Percentiles rank a stretch among this genome's conserved stretches.
Conservation (phyloP, 2,797 vertebrate species). For the Chelidonichthys spinosus region DNA sequence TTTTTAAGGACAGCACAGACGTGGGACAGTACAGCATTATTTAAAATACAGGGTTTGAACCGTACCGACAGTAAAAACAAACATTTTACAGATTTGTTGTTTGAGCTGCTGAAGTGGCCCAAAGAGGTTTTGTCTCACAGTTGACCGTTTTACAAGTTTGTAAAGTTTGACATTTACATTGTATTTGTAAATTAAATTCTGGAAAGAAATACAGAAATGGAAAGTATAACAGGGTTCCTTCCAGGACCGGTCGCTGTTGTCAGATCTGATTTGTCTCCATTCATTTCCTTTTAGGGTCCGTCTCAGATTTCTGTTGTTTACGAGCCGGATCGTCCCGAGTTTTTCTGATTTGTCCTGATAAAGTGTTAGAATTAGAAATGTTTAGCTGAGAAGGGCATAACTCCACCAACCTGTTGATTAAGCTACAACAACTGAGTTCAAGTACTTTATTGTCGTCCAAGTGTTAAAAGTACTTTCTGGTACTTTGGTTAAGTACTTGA, state of each 20-base stretch:
- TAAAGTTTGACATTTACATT: conserved; percentile 32
- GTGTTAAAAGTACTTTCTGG: background rate
- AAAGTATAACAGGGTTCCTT: conserved; percentile 10
- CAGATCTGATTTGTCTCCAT: conserved; percentile 7
- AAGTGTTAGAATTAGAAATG: background rate
- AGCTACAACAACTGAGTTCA: no score
- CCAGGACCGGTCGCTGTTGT: background rate
- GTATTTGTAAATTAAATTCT: conserved; percentile 45
- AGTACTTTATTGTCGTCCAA: no score
- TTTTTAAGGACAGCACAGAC: conserved; percentile 19
- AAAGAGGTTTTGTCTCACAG: conserved; percentile 12
- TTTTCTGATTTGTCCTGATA: background rate
- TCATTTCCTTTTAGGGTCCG: background rate
- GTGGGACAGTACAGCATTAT: background rate
- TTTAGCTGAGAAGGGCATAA: background rate
- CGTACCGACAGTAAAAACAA: background rate
- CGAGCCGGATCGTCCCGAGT: conserved; percentile 9
- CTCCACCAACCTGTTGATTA: background rate
- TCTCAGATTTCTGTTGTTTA: conserved; percentile 15
- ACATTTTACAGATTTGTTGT: conserved; percentile 2
- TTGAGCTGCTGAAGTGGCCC: conserved; percentile 7
- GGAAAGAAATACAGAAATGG: conserved; percentile 5
- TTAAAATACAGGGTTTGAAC: background rate
- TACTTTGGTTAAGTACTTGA: background rate
- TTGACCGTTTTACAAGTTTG: conserved; percentile 44